phyloP scores from a whole-genome alignment of 2,888 invertebrate genomes.

The Scaptomyza tumidula region DNA sequence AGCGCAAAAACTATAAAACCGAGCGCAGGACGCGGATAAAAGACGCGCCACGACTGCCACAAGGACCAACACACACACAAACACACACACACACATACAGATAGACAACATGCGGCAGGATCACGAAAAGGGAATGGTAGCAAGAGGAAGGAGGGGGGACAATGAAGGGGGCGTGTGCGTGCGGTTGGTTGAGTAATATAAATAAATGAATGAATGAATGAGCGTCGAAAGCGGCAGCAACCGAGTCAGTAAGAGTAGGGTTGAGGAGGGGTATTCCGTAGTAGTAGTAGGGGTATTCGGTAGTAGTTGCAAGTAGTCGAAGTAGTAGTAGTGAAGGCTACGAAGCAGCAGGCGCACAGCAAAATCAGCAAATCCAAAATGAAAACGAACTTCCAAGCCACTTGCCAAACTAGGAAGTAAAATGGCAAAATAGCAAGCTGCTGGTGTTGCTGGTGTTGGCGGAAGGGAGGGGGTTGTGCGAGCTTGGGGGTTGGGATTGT shows the following conservation, averaged over 20 bases:
- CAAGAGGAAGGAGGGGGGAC: background rate
- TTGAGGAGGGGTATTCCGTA: background rate
- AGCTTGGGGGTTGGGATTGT: conserved; percentile 33
- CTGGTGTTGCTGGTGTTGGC: conserved; percentile 22
- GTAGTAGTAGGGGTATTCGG: conserved; percentile 4
- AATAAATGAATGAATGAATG: conserved; percentile 77
- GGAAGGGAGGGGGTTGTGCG: background rate
- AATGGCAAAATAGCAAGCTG: conserved; percentile 29
- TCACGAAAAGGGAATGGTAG: background rate
- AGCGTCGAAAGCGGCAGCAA: conserved; percentile 36
- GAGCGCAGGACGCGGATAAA: conserved; percentile 50
- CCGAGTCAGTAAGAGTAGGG: background rate
- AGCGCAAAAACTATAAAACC: conserved; percentile 75
- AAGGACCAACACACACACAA: conserved; percentile 3
- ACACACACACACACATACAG: background rate
- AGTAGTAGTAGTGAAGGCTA: conserved; percentile 69
- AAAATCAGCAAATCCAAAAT: conserved; percentile 28
- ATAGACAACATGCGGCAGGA: conserved; percentile 29
- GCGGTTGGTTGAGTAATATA: conserved; percentile 71
- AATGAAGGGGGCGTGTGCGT: conserved; percentile 56
- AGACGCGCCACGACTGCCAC: conserved; percentile 40
- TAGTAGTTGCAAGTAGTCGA: conserved; percentile 51
- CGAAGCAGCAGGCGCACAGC: conserved; percentile 61
- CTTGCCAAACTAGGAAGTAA: conserved; percentile 34
- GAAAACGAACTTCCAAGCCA: conserved; percentile 17